Evolutionary conservation across 2,888 invertebrate species (phyloP).

Genomic region (Agrotis clavis): DNA sequence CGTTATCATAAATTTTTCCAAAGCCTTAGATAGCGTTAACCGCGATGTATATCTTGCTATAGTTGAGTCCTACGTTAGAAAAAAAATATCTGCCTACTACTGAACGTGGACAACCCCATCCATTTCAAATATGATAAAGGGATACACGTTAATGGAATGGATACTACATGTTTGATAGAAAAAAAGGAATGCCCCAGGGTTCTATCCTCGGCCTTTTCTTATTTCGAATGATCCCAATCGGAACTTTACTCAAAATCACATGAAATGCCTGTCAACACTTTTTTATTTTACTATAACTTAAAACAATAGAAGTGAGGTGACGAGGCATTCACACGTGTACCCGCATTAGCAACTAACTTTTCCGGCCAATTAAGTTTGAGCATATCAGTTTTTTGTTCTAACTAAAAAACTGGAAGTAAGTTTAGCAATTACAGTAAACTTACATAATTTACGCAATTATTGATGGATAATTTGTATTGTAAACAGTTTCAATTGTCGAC

Average conservation of each 20-base stretch:
- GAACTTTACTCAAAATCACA: background rate
- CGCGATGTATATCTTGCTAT: background rate
- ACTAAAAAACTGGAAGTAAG: conserved; percentile 59
- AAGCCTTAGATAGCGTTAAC: background rate
- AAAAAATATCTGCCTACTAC: background rate
- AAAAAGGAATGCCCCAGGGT: conserved; percentile 4
- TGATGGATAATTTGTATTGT: conserved; percentile 57
- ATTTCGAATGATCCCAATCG: background rate
- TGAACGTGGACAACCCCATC: background rate
- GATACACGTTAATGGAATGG: background rate
- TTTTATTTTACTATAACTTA: conserved; percentile 3
- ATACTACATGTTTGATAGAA: background rate
- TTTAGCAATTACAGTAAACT: conserved; percentile 61
- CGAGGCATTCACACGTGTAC: conserved; percentile 45
- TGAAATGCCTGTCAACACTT: conserved; percentile 15
- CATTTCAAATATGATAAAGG: background rate
- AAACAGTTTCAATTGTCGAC: conserved; percentile 56
- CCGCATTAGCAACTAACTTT: conserved; percentile 47
- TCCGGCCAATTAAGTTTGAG: conserved; percentile 50
- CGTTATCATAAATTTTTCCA: background rate
- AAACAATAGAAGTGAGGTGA: conserved; percentile 36
- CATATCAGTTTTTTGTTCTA: conserved; percentile 35
- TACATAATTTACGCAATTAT: conserved; percentile 73
- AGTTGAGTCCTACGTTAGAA: background rate
- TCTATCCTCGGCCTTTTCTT: background rate